Evolutionary conservation across 1,140 invertebrate genomes (phyloP).

Genomic region (Streblospio benedicti): DNA sequence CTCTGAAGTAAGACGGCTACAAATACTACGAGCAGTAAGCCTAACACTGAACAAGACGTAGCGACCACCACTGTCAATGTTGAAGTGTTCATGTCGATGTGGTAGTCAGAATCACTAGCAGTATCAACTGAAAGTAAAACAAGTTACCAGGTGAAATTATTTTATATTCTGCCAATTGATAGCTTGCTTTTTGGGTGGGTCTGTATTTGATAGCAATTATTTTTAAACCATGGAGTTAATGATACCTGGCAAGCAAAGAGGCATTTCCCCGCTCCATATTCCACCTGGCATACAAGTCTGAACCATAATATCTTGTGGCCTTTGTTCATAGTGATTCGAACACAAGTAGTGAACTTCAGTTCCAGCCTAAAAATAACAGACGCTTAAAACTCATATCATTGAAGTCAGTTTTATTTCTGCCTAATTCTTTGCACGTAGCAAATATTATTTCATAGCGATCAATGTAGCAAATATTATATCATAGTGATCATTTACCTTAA

Average conservation of each 20-base stretch:
- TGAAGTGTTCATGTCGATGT: slow-evolving; percentile 3
- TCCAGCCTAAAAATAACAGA: slow-evolving; percentile 20
- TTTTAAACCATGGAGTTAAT: not conserved
- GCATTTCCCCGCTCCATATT: slow-evolving; percentile 24
- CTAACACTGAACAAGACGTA: slow-evolving; percentile 40
- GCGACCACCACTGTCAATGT: slow-evolving; percentile 38
- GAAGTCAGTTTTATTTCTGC: not conserved
- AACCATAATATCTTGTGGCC: slow-evolving; percentile 16
- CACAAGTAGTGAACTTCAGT: slow-evolving; percentile 28
- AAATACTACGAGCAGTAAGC: slow-evolving; percentile 39
- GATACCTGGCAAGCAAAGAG: slow-evolving; percentile 26
- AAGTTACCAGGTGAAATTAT: not conserved
- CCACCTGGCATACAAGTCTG: slow-evolving; percentile 22
- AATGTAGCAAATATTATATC: no score
- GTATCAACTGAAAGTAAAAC: not conserved
- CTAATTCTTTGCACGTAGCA: no score
- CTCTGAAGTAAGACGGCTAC: slow-evolving; percentile 35
- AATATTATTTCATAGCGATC: no score
- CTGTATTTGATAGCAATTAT: not conserved
- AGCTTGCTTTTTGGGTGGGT: not conserved
- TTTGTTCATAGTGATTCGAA: slow-evolving; percentile 23
- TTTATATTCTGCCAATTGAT: not conserved
- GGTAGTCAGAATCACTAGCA: not conserved
- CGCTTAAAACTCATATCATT: slow-evolving; percentile 13
- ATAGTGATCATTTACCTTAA: no score